phyloP scores from a whole-genome alignment of 2,888 invertebrate species.

The Trichogramma dendrolimi region DNA sequence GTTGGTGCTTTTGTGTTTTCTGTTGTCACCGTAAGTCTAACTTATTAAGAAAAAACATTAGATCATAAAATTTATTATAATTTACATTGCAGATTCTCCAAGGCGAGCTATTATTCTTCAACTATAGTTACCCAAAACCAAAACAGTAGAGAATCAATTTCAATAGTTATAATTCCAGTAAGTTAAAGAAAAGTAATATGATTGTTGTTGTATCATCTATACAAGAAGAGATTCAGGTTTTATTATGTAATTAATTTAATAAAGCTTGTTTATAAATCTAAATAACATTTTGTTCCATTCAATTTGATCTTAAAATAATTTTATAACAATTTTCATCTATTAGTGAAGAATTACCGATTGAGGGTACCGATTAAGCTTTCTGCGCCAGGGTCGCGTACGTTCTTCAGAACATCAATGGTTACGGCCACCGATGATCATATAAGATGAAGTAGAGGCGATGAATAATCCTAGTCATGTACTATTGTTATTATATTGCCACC shows the following conservation, averaged over 20 bases:
- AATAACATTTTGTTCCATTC: neutral
- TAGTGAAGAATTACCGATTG: no score
- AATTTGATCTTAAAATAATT: no score
- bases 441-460: no score
- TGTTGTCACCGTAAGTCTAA: neutral
- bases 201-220: constrained; percentile 10
- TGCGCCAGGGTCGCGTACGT: no score
- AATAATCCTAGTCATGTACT: no score
- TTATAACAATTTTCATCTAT: no score
- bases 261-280: constrained; percentile 20
- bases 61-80: neutral
- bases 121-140: constrained; percentile 10
- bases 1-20: neutral
- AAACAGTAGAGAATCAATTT: constrained; percentile 12
- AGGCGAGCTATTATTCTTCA: constrained; percentile 20
- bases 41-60: neutral
- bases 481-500: no score
- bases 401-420: no score
- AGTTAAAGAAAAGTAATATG: neutral
- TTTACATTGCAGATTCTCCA: constrained; percentile 13
- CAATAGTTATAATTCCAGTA: constrained; percentile 13
- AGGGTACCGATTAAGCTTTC: no score
- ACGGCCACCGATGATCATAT: no score
- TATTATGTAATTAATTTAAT: constrained; percentile 14
- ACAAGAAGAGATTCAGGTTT: constrained; percentile 11